These are phyloP conservation scores for Gonioctena quinquepunctata DNA, from an alignment of 1,140 invertebrate genomes.

Conservation along the genomic window DNA sequence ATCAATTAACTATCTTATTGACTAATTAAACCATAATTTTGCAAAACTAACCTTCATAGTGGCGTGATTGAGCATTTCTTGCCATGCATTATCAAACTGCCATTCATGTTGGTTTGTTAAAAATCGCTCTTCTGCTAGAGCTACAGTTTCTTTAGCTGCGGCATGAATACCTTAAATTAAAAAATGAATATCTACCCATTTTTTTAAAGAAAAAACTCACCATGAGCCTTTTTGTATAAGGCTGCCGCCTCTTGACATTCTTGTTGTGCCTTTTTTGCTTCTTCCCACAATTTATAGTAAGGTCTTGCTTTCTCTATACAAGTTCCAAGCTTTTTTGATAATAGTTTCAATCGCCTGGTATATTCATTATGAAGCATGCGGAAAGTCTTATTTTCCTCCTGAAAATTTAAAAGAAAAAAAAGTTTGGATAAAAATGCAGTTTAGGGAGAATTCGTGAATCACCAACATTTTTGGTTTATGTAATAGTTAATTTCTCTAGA, in stretches of 20 bases:
- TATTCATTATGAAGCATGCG: constrained; percentile 83
- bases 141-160: constrained; percentile 95
- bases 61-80: constrained; percentile 97
- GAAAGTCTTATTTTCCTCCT: constrained; percentile 85
- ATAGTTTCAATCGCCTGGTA: constrained; percentile 78
- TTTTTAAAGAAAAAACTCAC: constrained; percentile 56
- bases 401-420: constrained; percentile 19
- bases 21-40: too few relatives aligned
- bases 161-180: constrained; percentile 74
- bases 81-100: constrained; percentile 92
- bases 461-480: too few relatives aligned
- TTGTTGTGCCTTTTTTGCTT: constrained; percentile 71
- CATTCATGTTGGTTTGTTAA: constrained; percentile 79
- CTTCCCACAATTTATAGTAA: constrained; percentile 82
- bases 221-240: constrained; percentile 89
- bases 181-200: neutral
- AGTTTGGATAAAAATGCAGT: neutral
- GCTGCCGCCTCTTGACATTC: constrained; percentile 89
- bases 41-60: constrained; percentile 78
- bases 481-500: too few relatives aligned
- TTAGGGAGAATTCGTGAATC: too few relatives aligned
- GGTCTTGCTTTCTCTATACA: constrained; percentile 89
- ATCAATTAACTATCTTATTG: too few relatives aligned
- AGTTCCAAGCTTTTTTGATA: constrained; percentile 81
- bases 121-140: constrained; percentile 86